A percentile compares a stretch with the other conserved stretches of the same genome.
Conservation (phyloP, 2,797 vertebrate species). For the Sebastes matsubarae region DNA sequence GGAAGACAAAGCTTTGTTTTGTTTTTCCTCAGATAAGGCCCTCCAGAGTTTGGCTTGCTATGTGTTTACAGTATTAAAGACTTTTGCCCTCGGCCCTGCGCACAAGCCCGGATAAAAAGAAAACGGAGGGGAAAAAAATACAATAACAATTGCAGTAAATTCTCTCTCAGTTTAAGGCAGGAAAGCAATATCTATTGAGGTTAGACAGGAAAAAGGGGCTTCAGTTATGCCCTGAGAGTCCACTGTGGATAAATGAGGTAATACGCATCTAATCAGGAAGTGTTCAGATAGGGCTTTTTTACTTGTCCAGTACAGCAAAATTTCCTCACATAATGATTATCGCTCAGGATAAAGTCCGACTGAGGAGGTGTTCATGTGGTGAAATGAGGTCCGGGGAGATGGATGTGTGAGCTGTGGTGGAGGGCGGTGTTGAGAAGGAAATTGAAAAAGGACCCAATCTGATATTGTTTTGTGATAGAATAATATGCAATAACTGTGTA, state of each 20-base stretch:
- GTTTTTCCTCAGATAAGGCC: slow-evolving; percentile 46
- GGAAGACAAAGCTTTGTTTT: slow-evolving; percentile 56
- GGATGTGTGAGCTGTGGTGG: slow-evolving; percentile 29
- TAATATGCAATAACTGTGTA: slow-evolving; percentile 19
- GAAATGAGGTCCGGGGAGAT: slow-evolving; percentile 51
- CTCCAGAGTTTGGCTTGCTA: slow-evolving; percentile 38
- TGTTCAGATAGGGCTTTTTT: slow-evolving; percentile 47
- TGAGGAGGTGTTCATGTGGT: slow-evolving; percentile 43
- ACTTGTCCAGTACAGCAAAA: slow-evolving; percentile 36
- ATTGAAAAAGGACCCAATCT: slow-evolving; percentile 42
- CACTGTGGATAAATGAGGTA: slow-evolving; percentile 48
- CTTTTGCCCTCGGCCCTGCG: slow-evolving; percentile 32
- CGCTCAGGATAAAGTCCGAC: slow-evolving; percentile 52
- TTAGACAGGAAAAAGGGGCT: slow-evolving; percentile 17
- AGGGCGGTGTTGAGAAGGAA: slow-evolving; percentile 35
- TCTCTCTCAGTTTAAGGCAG: slow-evolving; percentile 34
- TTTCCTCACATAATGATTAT: slow-evolving; percentile 65
- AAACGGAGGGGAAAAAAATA: background rate
- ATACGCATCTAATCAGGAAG: slow-evolving; percentile 67
- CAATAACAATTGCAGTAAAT: slow-evolving; percentile 29
- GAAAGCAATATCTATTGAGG: slow-evolving; percentile 48
- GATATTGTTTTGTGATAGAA: slow-evolving; percentile 31
- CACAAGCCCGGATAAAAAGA: slow-evolving; percentile 32
- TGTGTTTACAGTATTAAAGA: slow-evolving; percentile 51
- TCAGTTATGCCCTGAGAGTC: slow-evolving; percentile 14